Conservation (phyloP, 2,888 invertebrate genomes). For the Hydroisotoma schaefferi region DNA sequence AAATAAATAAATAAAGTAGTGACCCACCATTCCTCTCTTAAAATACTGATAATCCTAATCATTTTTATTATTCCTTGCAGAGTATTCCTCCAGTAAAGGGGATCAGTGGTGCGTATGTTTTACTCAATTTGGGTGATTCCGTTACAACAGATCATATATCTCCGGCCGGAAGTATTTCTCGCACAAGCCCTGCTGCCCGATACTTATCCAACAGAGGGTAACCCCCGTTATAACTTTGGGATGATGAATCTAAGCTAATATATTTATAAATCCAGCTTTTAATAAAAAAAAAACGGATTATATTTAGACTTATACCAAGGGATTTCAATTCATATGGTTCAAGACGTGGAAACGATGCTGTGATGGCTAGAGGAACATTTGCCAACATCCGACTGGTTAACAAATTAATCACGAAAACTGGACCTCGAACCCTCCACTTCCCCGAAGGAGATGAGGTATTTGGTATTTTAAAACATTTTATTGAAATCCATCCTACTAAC, state of each 20-base stretch:
- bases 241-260: neutral
- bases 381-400: constrained; percentile 95
- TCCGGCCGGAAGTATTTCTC: constrained; percentile 94
- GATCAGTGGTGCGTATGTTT: constrained; percentile 63
- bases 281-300: neutral
- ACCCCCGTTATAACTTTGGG: constrained; percentile 45
- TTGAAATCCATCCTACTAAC: too few species aligned
- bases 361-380: constrained; percentile 97
- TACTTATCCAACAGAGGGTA: constrained; percentile 70
- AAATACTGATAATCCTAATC: neutral
- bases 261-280: neutral
- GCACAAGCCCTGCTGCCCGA: constrained; percentile 88
- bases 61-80: constrained; percentile 12
- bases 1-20: too few species aligned
- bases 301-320: constrained; percentile 65
- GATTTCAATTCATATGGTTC: constrained; percentile 99
- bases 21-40: neutral
- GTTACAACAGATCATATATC: constrained; percentile 96
- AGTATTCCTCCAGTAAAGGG: constrained; percentile 21
- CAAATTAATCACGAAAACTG: constrained; percentile 73
- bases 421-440: constrained; percentile 80
- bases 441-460: constrained; percentile 76
- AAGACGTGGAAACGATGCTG: constrained; percentile 91
- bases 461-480: neutral
- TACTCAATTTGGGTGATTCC: constrained; percentile 88